Evolutionary conservation across 1,140 invertebrate genomes (phyloP), one percentile per base, ranked within the genome.

Genomic region (Drosophila guanche): DNA sequence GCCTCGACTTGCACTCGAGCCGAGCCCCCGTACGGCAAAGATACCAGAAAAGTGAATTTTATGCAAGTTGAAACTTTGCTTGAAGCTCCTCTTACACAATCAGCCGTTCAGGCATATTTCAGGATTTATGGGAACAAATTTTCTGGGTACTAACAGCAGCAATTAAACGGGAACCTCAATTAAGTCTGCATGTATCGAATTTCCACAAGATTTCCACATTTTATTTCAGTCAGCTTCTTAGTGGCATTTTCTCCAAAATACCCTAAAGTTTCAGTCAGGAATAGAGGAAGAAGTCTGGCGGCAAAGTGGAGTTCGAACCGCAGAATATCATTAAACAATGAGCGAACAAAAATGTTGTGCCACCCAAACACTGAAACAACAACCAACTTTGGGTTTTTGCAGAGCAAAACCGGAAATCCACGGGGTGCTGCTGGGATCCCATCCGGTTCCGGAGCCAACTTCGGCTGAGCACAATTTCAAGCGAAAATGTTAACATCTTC

Each of bases 401-500:
- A 5, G 42, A 45, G 25, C 5, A 29, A 12, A 8, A 47, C 8
- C 22, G 22, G 5, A 8, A 20, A 20, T 1, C 16, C 0, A 20
- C 16, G 16, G 16, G 16, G 16, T 20, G 16, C 16, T n/a, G n/a
- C n/a, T n/a, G n/a, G n/a, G n/a, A n/a, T n/a, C n/a, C n/a, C n/a
- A n/a, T n/a, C n/a, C n/a, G 41, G 51, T 20, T 42, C 14, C 45
- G 52, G 67, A 57, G 53, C n/a, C 40, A 58, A 56, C 55, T 57
- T 62, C 54, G 57, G 63, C 27, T 66, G 79, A 61, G 74, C 74
- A 52, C 79, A 86, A 86, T 78, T 86, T 86, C n/a, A 71, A 69
- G 69, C 77, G 78, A 88, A 86, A 85, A 86, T 86, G 83, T 81
- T 86, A 86, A 86, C 81, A 86, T 86, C 83, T 81, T 86, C 83